Evolutionary conservation across 2,797 vertebrate species (phyloP).

Genomic region (Oryzias dopingdopingensis): DNA sequence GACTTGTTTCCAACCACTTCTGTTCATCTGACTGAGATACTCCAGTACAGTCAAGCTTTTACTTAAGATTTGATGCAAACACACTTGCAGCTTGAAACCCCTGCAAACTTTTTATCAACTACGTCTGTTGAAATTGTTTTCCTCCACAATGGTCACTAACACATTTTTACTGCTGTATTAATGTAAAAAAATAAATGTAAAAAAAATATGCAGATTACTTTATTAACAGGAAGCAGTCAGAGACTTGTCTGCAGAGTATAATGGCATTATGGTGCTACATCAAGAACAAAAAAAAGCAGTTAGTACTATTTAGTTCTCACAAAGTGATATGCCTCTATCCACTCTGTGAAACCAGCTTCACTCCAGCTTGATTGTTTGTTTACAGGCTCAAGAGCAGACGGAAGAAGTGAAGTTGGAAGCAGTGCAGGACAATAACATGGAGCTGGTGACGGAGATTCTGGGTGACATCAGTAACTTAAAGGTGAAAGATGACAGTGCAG

Average conservation of each 20-base stretch:
- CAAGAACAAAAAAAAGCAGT: background rate
- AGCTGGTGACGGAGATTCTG: slow-evolving; percentile 95
- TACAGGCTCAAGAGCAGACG: slow-evolving; percentile 88
- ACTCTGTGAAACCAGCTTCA: background rate
- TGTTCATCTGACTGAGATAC: slow-evolving; percentile 21
- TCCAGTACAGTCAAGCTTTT: slow-evolving; percentile 40
- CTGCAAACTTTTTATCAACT: background rate
- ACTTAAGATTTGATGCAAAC: slow-evolving; percentile 8
- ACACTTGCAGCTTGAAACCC: background rate
- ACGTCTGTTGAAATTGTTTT: background rate
- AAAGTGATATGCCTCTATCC: background rate
- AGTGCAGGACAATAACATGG: slow-evolving; percentile 96
- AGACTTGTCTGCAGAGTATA: background rate
- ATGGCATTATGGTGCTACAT: background rate
- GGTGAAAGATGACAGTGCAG: slow-evolving; percentile 85
- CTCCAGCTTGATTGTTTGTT: slow-evolving; percentile 23
- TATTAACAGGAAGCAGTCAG: background rate
- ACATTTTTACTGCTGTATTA: slow-evolving; percentile 8
- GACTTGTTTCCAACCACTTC: slow-evolving; percentile 3
- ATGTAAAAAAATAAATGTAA: background rate
- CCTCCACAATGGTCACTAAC: background rate
- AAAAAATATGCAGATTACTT: slow-evolving; percentile 1
- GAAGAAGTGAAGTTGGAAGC: slow-evolving; percentile 97
- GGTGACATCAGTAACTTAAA: slow-evolving; percentile 89
- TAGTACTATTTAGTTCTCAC: background rate